Evolutionary conservation across 2,888 invertebrate genomes (phyloP).

Genomic region (Euzophera pinguis): DNA sequence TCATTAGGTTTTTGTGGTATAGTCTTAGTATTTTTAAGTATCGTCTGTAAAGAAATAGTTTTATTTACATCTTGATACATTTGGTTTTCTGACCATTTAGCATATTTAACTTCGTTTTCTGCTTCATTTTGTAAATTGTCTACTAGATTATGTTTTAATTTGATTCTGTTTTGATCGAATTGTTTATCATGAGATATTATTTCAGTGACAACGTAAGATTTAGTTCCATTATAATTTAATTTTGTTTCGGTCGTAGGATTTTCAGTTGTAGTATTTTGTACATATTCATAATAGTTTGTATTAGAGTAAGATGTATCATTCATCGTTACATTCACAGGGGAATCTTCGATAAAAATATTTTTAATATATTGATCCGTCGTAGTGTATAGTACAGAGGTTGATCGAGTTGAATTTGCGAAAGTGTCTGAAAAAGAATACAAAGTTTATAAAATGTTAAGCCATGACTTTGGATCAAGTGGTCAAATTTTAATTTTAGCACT

Average conservation of each 20-base stretch:
- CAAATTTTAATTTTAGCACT: too few relatives aligned
- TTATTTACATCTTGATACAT: conserved; percentile 17
- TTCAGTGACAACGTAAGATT: neutral
- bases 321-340: neutral
- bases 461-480: too few relatives aligned
- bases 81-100: conserved; percentile 29
- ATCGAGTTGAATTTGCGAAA: neutral
- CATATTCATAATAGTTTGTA: neutral
- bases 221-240: neutral
- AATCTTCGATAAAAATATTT: neutral
- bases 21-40: neutral
- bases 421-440: neutral
- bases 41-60: neutral
- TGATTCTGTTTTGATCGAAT: neutral
- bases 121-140: conserved; percentile 3
- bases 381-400: neutral
- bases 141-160: neutral
- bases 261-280: neutral
- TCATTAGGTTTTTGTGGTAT: neutral
- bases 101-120: conserved; percentile 27
- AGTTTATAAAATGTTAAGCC: too few relatives aligned
- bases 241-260: neutral
- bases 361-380: neutral
- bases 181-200: neutral
- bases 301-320: neutral